Base-by-base conservation (phyloP, 2,797 vertebrate species). In the Monodelphis domestica region DNA sequence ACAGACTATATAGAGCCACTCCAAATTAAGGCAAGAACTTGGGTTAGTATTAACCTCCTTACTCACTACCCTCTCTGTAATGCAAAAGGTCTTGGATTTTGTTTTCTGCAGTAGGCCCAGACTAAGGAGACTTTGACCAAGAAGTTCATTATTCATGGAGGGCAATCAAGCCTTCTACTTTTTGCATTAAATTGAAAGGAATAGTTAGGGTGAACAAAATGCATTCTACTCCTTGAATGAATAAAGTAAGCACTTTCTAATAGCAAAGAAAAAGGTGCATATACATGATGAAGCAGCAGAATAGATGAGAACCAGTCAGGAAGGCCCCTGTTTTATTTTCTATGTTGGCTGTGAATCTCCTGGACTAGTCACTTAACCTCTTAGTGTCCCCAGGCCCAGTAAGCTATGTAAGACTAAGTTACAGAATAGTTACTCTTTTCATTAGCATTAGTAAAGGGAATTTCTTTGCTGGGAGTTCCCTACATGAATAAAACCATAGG, bases 121-220 rank as follows among this genome's bases (percentile, higher is more conserved):
- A 57, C 93, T 93, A 70, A 91, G 21, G 54, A 78, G 7, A 78
- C 38, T 78, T 11, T 88, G 52, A 7, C 54, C 12, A 94, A 51
- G 12, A 26, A 90, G 29, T 33, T 95, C 21, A n/a, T 17, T 45
- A 78, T 45, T 7, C 38, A 45, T 45, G 38, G 38, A 78, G 28
- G 70, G 30, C 7, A 78, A n/a, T n/a, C 88, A 50, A 11, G 89
- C 55, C 87, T 89, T 91, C 11, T 53, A 94, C 45, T 78, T 94
- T 92, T 54, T 90, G 33, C 88, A 91, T 30, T 94, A 59, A 90
- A 90, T 14, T 38, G 17, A 92, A 29, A 91, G 51, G 33, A 89
- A 38, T 54, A 78, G 63, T 45, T 78, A 17, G 7, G 2, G 70
- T 38, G 70, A 3, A 45, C 38, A 45, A 38, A 78, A 38, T 78